Evolutionary conservation across 2,888 invertebrate species (phyloP), one percentile per base, ranked within the genome.

Genomic region (Lithophane socia): DNA sequence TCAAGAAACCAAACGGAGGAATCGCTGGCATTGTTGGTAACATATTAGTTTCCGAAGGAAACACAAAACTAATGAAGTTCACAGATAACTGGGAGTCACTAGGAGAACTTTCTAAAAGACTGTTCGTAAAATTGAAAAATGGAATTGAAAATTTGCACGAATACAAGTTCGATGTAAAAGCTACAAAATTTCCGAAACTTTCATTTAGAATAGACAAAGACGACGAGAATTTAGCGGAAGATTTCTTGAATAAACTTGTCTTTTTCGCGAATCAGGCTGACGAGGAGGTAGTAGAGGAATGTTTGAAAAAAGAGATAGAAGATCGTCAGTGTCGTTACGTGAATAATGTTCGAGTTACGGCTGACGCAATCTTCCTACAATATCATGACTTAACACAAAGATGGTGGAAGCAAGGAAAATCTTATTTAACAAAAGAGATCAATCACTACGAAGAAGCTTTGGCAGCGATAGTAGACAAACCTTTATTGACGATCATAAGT

Each of bases 361-460:
- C 77, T 0, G 85, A 87, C 4, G 83, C 78, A 0, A 76, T 88
- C 21, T 82, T 78, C n/a, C 10, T 82, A 52, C 69, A 78, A 63
- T 79, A 79, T 9, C 87, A 88, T 52, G 71, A 87, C 13, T 24
- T 42, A 13, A 61, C 84, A 60, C 84, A 84, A 67, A 84, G 75
- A 61, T 87, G 87, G 87, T 87, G 86, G 84, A 82, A 77, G 80
- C 52, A 74, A 64, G 54, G 71, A n/a, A 18, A 68, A 5, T 0
- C 24, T 8, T 85, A 76, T 73, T 61, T 82, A 2, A 78, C 82
- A 24, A 85, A 85, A 60, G 3, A 77, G 10, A 63, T 42, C 21
- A 56, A 66, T 21, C 29, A 52, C 3, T 86, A 78, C 42, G 58
- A 82, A 75, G 37, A 75, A 18, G 75, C 84, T 21, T 18, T 79